Evolutionary conservation across 1,140 invertebrate genomes (phyloP).

Genomic region (Physella acuta): DNA sequence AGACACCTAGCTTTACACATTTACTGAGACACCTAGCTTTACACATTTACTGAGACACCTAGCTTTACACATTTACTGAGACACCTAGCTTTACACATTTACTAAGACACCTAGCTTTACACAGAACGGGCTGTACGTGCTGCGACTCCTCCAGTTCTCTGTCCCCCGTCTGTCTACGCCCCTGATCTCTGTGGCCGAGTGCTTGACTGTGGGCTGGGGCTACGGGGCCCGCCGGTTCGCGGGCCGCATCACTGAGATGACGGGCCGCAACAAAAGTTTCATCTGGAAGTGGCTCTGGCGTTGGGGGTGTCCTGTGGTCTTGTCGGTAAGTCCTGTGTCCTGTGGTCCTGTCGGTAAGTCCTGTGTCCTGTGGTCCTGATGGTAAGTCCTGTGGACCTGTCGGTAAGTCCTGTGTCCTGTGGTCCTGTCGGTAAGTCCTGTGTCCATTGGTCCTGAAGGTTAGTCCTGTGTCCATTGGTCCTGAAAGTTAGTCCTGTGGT

Average conservation of each 20-base stretch:
- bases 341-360: too few relatives aligned
- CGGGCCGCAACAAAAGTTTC: conserved; percentile 43
- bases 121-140: conserved; percentile 45
- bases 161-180: conserved; percentile 36
- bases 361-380: too few relatives aligned
- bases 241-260: conserved; percentile 54
- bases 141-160: conserved; percentile 36
- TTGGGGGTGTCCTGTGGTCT: conserved; percentile 40
- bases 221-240: conserved; percentile 52
- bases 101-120: not conserved
- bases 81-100: not conserved
- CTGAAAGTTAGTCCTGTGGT: conserved; percentile 27
- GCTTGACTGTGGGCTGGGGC: conserved; percentile 43
- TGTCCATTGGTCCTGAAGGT: too few relatives aligned
- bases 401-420: conserved; percentile 44
- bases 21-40: too few relatives aligned
- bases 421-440: conserved; percentile 42
- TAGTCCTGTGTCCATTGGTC: too few relatives aligned
- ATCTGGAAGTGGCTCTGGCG: conserved; percentile 52
- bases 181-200: conserved; percentile 40
- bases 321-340: conserved; percentile 47
- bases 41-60: too few relatives aligned
- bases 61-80: not conserved
- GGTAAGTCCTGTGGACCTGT: conserved; percentile 42
- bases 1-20: too few relatives aligned